A percentile compares a stretch with the other conserved stretches of the same genome.
These are phyloP conservation scores for Lasiommata megera DNA, from an alignment of 2,888 invertebrate genomes.

Conservation along the genomic window DNA sequence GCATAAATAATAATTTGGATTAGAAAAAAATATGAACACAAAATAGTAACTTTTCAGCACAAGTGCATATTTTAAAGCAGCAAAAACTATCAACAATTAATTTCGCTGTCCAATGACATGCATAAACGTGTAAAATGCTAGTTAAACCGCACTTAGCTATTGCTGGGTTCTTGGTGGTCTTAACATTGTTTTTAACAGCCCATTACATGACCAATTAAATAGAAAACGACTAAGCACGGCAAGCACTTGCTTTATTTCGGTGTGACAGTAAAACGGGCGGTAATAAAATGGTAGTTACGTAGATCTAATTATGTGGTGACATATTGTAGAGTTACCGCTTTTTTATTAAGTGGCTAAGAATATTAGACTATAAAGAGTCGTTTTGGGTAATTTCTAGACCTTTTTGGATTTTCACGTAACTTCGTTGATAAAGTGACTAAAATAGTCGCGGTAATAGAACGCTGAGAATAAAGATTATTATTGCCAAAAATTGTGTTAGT, in stretches of 20 bases:
- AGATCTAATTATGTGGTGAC: slow-evolving; percentile 23
- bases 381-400: no score
- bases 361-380: no score
- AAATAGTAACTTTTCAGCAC: no score
- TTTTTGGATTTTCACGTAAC: no score
- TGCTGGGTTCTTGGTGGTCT: slow-evolving; percentile 70
- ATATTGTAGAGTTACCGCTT: slow-evolving; percentile 6
- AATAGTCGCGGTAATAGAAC: no score
- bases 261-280: slow-evolving; percentile 33
- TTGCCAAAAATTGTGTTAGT: no score
- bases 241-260: slow-evolving; percentile 38
- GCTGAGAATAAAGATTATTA: no score
- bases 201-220: slow-evolving; percentile 73
- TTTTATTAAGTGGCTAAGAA: no score
- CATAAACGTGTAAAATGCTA: slow-evolving; percentile 30
- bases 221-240: slow-evolving; percentile 47
- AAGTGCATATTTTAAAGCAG: no score
- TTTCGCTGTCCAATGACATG: slow-evolving; percentile 5
- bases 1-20: no score
- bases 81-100: not conserved
- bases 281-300: slow-evolving; percentile 33
- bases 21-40: no score
- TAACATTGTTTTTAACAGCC: slow-evolving; percentile 78
- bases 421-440: no score
- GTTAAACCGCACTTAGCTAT: slow-evolving; percentile 59